These are phyloP conservation scores for Macropodus opercularis DNA, from an alignment of 2,797 vertebrate species.

Conservation along the genomic window DNA sequence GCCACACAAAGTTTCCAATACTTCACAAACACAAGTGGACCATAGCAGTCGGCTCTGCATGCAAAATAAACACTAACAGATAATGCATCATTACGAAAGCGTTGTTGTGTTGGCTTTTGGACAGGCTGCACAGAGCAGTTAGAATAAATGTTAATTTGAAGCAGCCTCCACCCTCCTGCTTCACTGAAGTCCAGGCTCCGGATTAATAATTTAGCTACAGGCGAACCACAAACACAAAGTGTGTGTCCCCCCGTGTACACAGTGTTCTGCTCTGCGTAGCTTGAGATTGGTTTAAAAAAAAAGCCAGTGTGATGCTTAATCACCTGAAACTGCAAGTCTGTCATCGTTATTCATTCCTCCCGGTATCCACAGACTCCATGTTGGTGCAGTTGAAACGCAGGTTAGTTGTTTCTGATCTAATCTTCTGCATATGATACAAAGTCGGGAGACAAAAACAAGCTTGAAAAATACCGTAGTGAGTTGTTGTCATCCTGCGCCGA, in stretches of 20 bases:
- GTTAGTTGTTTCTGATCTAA: constrained; percentile 16
- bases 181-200: constrained; percentile 22
- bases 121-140: constrained; percentile 24
- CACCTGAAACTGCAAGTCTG: constrained; percentile 46
- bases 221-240: constrained; percentile 15
- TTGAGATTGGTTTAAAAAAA: constrained; percentile 2
- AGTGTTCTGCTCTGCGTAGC: constrained; percentile 21
- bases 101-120: background rate
- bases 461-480: constrained; percentile 56
- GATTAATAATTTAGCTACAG: constrained; percentile 21
- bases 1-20: constrained; percentile 63
- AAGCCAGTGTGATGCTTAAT: constrained; percentile 21
- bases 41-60: background rate
- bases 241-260: constrained; percentile 3
- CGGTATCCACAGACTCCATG: constrained; percentile 39
- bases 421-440: constrained; percentile 29
- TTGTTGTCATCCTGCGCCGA: constrained; percentile 59
- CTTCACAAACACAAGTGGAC: constrained; percentile 27
- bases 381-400: constrained; percentile 49
- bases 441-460: constrained; percentile 35
- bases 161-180: constrained; percentile 51
- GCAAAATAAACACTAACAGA: background rate
- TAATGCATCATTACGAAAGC: background rate
- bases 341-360: constrained; percentile 21
- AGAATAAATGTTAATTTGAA: constrained; percentile 30